Evolutionary conservation across 2,888 invertebrate genomes (phyloP).

Genomic region (Melieria crassipennis): DNA sequence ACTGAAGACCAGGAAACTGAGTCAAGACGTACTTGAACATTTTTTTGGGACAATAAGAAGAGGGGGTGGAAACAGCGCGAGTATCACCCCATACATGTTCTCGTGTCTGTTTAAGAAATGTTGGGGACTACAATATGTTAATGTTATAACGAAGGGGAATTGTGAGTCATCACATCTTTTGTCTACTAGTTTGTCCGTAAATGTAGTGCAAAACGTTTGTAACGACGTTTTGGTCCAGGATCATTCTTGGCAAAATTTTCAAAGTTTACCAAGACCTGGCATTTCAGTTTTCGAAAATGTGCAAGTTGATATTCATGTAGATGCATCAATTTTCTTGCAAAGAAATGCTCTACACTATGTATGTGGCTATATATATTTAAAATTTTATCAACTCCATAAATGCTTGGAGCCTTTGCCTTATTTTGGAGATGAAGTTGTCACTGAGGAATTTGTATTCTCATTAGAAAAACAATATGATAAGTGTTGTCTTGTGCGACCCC

Average conservation of each 20-base stretch:
- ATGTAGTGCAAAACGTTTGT: no score
- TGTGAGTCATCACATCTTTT: constrained; percentile 4
- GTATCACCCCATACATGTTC: constrained; percentile 20
- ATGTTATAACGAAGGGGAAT: constrained; percentile 23
- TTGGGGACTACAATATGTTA: constrained; percentile 22
- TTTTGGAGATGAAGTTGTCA: constrained; percentile 19
- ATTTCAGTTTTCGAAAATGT: constrained; percentile 8
- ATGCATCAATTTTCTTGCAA: constrained; percentile 1
- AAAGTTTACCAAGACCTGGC: constrained; percentile 5
- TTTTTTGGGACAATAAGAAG: not conserved
- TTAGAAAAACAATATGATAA: constrained; percentile 29
- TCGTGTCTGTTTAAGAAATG: constrained; percentile 23
- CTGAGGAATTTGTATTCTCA: constrained; percentile 24
- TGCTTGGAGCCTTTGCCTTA: constrained; percentile 19
- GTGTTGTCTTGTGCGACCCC: constrained; percentile 17
- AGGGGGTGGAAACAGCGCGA: constrained; percentile 14
- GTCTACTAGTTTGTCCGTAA: no score
- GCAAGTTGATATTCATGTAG: not conserved
- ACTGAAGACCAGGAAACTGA: no score
- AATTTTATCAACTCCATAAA: constrained; percentile 18
- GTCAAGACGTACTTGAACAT: no score
- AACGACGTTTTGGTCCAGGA: not conserved
- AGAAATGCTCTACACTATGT: constrained; percentile 23
- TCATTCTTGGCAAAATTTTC: constrained; percentile 12
- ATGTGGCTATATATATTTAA: constrained; percentile 30